These are phyloP conservation scores for Antrozous pallidus DNA, from an alignment of 2,797 vertebrate genomes.

Conservation along the genomic window DNA sequence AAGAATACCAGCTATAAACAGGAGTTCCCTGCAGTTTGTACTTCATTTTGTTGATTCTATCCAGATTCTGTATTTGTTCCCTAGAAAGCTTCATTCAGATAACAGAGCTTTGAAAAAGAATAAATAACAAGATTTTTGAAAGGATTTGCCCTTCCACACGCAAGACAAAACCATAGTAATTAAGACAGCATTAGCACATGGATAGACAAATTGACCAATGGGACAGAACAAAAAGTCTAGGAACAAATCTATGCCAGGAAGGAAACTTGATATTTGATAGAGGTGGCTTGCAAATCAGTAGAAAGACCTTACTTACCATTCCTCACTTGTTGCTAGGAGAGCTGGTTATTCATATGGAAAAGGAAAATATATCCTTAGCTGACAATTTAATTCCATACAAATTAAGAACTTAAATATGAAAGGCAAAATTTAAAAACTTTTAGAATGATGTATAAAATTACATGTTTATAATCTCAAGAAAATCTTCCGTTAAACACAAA, in stretches of 20 bases:
- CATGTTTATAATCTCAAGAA: background rate
- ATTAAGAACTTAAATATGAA: slow-evolving; percentile 43
- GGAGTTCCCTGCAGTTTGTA: slow-evolving; percentile 9
- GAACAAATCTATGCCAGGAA: background rate
- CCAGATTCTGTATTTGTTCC: slow-evolving; percentile 40
- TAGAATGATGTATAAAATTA: slow-evolving; percentile 7
- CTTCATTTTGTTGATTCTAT: slow-evolving; percentile 38
- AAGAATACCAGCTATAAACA: slow-evolving; percentile 49
- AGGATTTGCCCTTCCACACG: slow-evolving; percentile 8
- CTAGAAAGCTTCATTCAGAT: slow-evolving; percentile 51
- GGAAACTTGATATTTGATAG: background rate
- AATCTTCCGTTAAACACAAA: slow-evolving; percentile 27
- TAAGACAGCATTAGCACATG: slow-evolving; percentile 15
- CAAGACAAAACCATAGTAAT: slow-evolving; percentile 32
- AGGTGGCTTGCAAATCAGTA: background rate
- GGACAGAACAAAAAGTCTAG: background rate
- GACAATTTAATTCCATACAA: background rate
- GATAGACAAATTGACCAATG: background rate
- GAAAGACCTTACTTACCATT: background rate
- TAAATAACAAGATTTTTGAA: slow-evolving; percentile 28
- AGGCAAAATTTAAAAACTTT: slow-evolving; percentile 25
- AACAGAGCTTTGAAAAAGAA: slow-evolving; percentile 46
- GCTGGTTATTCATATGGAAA: background rate
- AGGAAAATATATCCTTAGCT: background rate
- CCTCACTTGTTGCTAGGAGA: background rate